A percentile compares a stretch with the other conserved stretches of the same genome.
Evolutionary conservation across 2,888 invertebrate species (phyloP).

Genomic region (Pollenia labialis): DNA sequence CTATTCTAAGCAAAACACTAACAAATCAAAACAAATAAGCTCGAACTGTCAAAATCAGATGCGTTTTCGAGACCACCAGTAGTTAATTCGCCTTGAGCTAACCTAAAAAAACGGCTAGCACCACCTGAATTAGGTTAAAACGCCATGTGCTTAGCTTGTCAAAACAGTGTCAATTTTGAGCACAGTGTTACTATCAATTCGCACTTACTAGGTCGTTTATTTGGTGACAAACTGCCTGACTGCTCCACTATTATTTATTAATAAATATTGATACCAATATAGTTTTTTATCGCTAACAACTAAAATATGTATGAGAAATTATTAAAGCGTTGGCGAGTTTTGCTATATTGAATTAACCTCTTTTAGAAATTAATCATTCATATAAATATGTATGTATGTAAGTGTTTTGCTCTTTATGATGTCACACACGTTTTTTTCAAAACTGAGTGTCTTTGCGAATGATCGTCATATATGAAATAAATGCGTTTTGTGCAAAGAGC

Average conservation of each 20-base stretch:
- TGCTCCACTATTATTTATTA: slow-evolving; percentile 25
- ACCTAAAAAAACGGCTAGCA: no score
- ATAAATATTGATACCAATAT: slow-evolving; percentile 56
- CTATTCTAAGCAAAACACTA: no score
- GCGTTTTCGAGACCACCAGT: no score
- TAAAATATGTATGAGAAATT: slow-evolving; percentile 18
- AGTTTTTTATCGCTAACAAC: neutral
- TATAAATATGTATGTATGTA: neutral
- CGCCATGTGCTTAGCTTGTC: no score
- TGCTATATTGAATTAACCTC: slow-evolving; percentile 43
- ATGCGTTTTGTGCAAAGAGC: slow-evolving; percentile 14
- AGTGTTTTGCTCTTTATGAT: slow-evolving; percentile 29
- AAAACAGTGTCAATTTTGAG: no score
- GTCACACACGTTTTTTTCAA: slow-evolving; percentile 16
- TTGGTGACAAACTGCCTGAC: slow-evolving; percentile 28
- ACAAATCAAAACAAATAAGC: no score
- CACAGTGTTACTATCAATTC: slow-evolving; percentile 43
- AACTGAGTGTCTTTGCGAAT: neutral
- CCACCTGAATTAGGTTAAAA: no score
- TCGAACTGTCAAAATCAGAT: no score
- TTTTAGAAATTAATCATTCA: slow-evolving; percentile 26
- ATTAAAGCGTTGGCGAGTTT: neutral
- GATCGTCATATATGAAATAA: neutral
- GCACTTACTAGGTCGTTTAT: neutral
- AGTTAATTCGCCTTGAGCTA: no score